These are phyloP conservation scores for Halcyon smyrnensis DNA, from an alignment of 2,797 vertebrate genomes.

Conservation along the genomic window DNA sequence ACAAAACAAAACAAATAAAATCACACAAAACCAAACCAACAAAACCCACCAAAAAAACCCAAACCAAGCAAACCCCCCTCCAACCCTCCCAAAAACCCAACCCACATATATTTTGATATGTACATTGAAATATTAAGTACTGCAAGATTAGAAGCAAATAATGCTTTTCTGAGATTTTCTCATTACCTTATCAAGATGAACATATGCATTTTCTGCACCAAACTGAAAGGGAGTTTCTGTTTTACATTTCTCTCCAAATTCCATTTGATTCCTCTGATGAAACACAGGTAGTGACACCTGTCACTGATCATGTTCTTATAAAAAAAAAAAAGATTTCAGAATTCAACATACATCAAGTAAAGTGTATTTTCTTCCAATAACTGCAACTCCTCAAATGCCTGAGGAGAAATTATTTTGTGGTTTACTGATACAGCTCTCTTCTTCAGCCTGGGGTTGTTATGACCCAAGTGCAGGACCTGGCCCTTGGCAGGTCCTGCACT, in stretches of 20 bases:
- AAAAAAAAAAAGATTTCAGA: not conserved
- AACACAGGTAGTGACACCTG: not conserved
- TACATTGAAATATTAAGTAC: not conserved
- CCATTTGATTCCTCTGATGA: conserved; percentile 81
- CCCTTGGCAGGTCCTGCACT: too few relatives aligned
- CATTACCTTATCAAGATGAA: conserved; percentile 80
- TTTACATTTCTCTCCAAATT: conserved; percentile 84
- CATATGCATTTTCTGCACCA: conserved; percentile 76
- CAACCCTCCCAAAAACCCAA: not conserved
- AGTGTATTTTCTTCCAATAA: conserved; percentile 80
- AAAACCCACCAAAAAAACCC: not conserved
- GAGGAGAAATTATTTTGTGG: conserved; percentile 84
- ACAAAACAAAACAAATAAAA: not conserved
- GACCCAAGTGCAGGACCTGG: too few relatives aligned
- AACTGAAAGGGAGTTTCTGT: conserved; percentile 77
- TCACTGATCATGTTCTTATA: not conserved
- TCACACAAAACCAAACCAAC: not conserved
- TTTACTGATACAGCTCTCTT: conserved; percentile 81
- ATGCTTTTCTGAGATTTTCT: not conserved
- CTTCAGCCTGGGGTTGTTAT: not conserved
- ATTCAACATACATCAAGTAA: conserved; percentile 79
- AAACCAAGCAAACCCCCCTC: not conserved
- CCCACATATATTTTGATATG: not conserved
- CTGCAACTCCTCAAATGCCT: conserved; percentile 80
- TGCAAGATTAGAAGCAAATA: not conserved